Evolutionary conservation across 2,113 vertebrate species (phyloP).

Genomic region (Podocnemis expansa): DNA sequence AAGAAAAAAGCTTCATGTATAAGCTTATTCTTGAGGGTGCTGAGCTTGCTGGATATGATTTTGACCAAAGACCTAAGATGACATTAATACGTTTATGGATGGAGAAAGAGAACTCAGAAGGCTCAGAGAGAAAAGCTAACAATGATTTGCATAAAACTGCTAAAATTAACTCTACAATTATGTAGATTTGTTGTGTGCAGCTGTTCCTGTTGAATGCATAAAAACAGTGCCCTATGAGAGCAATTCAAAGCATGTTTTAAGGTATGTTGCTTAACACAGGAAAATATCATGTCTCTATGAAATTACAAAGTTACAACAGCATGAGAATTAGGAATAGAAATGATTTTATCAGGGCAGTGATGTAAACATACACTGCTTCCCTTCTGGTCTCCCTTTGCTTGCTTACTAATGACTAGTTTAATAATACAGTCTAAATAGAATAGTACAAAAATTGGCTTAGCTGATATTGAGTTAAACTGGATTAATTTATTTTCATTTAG

Average conservation of each 20-base stretch:
- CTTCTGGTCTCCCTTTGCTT: background rate
- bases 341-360: background rate
- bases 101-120: background rate
- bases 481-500: background rate
- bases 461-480: background rate
- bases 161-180: constrained; percentile 11
- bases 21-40: background rate
- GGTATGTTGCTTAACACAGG: background rate
- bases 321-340: background rate
- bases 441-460: background rate
- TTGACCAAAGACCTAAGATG: background rate
- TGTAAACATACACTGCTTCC: background rate
- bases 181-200: background rate
- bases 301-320: background rate
- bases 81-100: background rate
- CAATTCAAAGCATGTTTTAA: constrained; percentile 10
- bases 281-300: background rate
- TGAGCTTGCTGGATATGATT: background rate
- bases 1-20: background rate
- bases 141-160: background rate
- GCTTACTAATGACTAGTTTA: background rate
- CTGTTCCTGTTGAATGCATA: background rate
- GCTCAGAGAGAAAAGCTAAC: background rate
- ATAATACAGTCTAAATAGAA: background rate
- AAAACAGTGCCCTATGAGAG: background rate